Evolutionary conservation across 64 coral and sea anemone genomes (phyloP), one percentile per base, ranked within the genome.

Genomic region (Porites australiensis): DNA sequence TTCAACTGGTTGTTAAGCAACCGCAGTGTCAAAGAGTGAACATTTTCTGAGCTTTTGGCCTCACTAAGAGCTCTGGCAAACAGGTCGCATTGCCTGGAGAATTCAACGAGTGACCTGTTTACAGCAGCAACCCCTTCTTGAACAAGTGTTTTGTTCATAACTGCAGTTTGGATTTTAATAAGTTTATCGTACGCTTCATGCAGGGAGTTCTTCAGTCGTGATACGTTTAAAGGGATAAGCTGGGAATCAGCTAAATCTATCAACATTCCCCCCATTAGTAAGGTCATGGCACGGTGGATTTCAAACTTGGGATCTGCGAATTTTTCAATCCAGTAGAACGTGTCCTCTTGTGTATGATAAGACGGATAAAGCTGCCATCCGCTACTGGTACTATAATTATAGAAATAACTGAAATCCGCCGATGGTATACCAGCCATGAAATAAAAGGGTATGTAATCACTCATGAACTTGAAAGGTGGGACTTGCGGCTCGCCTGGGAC

Each of bases 391-490:
- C 44, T 50, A 37, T 87, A 87, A 8, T 49, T 73, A 79, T 53
- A 93, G 50, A 93, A 93, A 60, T 70, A 93, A 50, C 91, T 93
- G 13, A 93, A 93, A 93, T 93, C 91, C 58, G 91, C 91, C 10
- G 91, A 87, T 18, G 82, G n/a, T 22, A 93, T 63, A 15, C 91
- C 91, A 37, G 44, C 50, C 49, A 46, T 23, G 47, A 79, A 51
- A 53, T 58, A 58, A 71, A 93, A 93, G 44, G 91, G 73, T 2
- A 93, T 55, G 48, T 87, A 87, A 57, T 93, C 91, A 6, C 82
- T 87, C 0, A 57, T 12, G 13, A 69, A 93, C 13, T n/a, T 44
- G 72, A 87, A 93, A 46, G 15, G 13, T 6, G 6, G 49, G 13
- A 87, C 9, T 7, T 18, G 9, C 2, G 91, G 91, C n/a, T 87